A percentile compares a stretch with the other conserved stretches of the same genome.
Evolutionary conservation across 2,113 vertebrate genomes (phyloP).

Genomic region (Peromyscus maniculatus): DNA sequence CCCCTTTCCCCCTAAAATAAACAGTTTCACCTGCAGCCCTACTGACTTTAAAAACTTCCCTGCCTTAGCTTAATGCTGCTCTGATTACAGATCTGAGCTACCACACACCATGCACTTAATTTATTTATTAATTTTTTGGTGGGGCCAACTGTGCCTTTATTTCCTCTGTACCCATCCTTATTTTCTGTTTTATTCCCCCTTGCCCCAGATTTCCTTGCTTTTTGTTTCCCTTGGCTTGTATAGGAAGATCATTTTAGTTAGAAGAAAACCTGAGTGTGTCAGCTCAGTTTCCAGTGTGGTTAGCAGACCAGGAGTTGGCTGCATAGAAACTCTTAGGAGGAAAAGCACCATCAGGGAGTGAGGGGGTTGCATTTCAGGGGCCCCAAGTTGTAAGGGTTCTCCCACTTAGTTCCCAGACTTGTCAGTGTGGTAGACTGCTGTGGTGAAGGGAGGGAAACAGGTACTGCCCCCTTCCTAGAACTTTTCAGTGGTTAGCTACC

Average conservation of each 20-base stretch:
- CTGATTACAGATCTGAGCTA: not conserved
- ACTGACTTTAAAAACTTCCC: not conserved
- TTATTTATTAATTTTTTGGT: not conserved
- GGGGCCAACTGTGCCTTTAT: not conserved
- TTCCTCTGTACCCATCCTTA: not conserved
- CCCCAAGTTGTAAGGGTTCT: accelerated
- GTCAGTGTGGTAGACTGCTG: not conserved
- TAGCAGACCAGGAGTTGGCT: not conserved
- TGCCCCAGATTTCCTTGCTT: not conserved
- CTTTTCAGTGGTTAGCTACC: not conserved
- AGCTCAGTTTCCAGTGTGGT: not conserved
- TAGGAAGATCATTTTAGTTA: not conserved
- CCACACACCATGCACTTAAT: not conserved
- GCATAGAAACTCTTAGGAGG: not conserved
- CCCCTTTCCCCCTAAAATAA: not conserved
- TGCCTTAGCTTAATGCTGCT: not conserved
- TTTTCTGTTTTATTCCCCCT: not conserved
- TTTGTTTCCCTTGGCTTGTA: not conserved
- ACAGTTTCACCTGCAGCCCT: not conserved
- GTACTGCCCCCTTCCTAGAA: not conserved
- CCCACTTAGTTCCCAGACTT: not conserved
- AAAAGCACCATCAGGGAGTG: not conserved
- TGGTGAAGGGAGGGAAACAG: not conserved
- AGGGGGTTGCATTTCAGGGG: not conserved
- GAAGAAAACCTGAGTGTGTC: not conserved